phyloP scores from a whole-genome alignment of 2,888 invertebrate genomes.

The Eupithecia inturbata region DNA sequence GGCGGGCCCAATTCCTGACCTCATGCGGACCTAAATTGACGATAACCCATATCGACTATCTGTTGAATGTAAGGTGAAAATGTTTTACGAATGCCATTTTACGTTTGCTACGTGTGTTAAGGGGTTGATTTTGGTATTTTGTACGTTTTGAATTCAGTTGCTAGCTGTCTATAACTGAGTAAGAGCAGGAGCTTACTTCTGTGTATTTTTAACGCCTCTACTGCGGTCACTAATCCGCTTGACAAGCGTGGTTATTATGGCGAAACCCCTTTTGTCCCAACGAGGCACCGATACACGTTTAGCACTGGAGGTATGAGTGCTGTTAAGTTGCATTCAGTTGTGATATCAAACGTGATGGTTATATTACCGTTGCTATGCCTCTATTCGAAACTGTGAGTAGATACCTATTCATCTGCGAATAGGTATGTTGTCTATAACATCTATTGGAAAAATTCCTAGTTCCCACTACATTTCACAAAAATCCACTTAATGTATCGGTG shows the following conservation, averaged over 20 bases:
- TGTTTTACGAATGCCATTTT: conserved; percentile 44
- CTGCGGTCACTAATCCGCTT: background rate
- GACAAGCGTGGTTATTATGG: background rate
- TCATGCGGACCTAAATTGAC: conserved; percentile 60
- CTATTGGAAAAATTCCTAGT: background rate
- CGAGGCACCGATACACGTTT: no score
- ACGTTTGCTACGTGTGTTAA: conserved; percentile 33
- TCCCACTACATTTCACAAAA: background rate
- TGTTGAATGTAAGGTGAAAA: conserved; percentile 63
- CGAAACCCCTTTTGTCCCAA: no score
- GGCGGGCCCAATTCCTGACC: conserved; percentile 44
- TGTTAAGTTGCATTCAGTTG: background rate
- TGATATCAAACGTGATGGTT: background rate
- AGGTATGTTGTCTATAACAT: background rate
- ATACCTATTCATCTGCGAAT: background rate
- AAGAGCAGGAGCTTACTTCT: background rate
- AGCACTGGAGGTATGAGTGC: no score
- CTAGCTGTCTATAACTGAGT: background rate
- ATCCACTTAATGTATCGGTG: background rate
- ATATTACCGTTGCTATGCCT: background rate
- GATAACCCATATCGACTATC: conserved; percentile 65
- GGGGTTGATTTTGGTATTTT: conserved; percentile 24
- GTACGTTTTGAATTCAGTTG: background rate
- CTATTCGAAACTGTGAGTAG: background rate
- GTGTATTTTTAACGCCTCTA: background rate